Base-by-base conservation (phyloP, 1,140 invertebrate genomes). In the Euura lappo region DNA sequence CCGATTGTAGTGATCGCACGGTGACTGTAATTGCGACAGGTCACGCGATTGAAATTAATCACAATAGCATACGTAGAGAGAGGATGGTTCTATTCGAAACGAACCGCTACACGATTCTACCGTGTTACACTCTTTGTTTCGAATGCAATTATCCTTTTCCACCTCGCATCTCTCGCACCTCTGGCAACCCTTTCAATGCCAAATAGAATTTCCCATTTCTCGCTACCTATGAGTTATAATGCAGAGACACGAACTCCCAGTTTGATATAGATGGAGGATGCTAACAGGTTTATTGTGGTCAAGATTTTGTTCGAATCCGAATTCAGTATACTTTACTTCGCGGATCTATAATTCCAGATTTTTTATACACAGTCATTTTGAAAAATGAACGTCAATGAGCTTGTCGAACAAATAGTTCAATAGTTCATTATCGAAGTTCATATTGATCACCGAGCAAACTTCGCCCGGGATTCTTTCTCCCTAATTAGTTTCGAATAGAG, bases 361-460 rank as follows among this genome's bases (percentile, higher is more conserved):
- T 28, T 28, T 28, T 28, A 28, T 28, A 28, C 28, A 28, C 28
- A 28, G 28, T 28, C 28, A 28, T 28, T 28, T 28, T 28, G 28
- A 28, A 28, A 28, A 28, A 28, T 28, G 28, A 28, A 28, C 28
- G 28, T 28, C 28, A 28, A 28, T 28, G 28, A 28, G 28, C 28
- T 28, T 28, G 28, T 28, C 28, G 1, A 28, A 28, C 28, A 28
- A 28, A 28, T 28, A 0, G 28, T 28, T 28, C 28, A 28, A 28
- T 28, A 28, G 28, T 28, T 28, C 28, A 1, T 28, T 28, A 28
- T 28, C 28, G 28, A 28, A 28, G 28, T 28, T 28, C 28, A 28
- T 28, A 28, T 79, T 75, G 74, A 81, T 77, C 76, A 77, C 64
- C 72, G 73, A 45, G 73, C 73, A 80, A 79, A 79, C 75, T 76